These are phyloP conservation scores for Trachops cirrhosus DNA, from an alignment of 2,797 vertebrate species.

Conservation along the genomic window DNA sequence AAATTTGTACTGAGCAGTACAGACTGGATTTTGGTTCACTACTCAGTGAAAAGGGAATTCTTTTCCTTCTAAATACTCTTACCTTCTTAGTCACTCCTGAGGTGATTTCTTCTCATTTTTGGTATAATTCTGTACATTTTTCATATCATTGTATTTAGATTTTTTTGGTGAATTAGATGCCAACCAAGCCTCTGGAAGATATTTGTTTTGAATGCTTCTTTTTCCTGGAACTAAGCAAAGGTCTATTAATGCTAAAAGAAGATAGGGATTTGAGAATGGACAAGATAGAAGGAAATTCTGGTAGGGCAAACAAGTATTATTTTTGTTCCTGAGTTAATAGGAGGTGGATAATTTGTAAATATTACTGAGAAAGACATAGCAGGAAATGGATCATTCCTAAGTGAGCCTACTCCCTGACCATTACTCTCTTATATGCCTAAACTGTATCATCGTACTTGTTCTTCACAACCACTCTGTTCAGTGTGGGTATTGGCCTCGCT, in stretches of 20 bases:
- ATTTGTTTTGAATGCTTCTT: not conserved
- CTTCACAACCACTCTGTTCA: not conserved
- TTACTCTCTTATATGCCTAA: not conserved
- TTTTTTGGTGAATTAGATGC: not conserved
- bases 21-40: not conserved
- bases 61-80: not conserved
- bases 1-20: not conserved
- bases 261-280: conserved; percentile 10
- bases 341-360: not conserved
- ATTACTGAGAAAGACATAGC: not conserved
- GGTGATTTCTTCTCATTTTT: not conserved
- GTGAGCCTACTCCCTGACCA: not conserved
- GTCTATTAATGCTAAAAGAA: not conserved
- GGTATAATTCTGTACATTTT: not conserved
- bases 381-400: not conserved
- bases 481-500: not conserved
- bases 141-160: not conserved
- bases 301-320: not conserved
- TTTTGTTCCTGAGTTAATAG: conserved; percentile 5
- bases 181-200: not conserved
- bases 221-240: not conserved
- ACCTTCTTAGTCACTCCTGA: not conserved
- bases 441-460: not conserved
- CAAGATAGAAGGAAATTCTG: conserved; percentile 3
- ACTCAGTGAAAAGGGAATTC: not conserved